Percentiles rank a stretch among this genome's conserved stretches.
These are phyloP conservation scores for Anastrepha ludens DNA, from an alignment of 1,140 invertebrate species.

Conservation along the genomic window DNA sequence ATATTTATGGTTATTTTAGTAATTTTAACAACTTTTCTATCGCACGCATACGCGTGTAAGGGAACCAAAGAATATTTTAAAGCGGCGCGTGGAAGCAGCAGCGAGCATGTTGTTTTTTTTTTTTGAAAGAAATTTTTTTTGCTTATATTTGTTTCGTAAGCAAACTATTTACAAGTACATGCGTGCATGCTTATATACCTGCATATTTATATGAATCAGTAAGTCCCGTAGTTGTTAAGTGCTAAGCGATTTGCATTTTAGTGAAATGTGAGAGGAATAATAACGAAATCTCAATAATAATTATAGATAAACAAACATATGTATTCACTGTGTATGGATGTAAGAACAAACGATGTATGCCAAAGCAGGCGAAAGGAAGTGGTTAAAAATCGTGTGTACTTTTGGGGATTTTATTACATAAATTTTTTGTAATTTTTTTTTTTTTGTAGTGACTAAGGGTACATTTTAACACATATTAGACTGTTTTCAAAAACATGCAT, in stretches of 20 bases:
- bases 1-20: slow-evolving; percentile 7
- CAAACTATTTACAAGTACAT: not conserved
- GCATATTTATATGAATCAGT: not conserved
- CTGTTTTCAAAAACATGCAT: too few species aligned
- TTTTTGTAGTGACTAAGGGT: too few species aligned
- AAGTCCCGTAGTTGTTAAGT: not conserved
- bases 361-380: not conserved
- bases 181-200: not conserved
- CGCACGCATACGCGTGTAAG: not conserved
- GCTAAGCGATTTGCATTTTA: slow-evolving; percentile 1
- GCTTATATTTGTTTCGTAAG: not conserved
- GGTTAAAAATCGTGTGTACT: too few species aligned
- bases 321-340: too few species aligned
- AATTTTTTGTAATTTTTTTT: too few species aligned
- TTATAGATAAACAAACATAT: too few species aligned
- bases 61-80: not conserved
- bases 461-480: too few species aligned
- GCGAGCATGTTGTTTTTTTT: not conserved
- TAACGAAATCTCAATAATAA: too few species aligned
- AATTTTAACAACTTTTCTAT: not conserved
- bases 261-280: not conserved
- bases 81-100: not conserved
- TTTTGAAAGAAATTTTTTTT: not conserved
- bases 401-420: too few species aligned
- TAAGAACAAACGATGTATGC: not conserved